Evolutionary conservation across 2,797 vertebrate species (phyloP), one percentile per base, ranked within the genome.

Genomic region (Melanotaenia trifasciata): DNA sequence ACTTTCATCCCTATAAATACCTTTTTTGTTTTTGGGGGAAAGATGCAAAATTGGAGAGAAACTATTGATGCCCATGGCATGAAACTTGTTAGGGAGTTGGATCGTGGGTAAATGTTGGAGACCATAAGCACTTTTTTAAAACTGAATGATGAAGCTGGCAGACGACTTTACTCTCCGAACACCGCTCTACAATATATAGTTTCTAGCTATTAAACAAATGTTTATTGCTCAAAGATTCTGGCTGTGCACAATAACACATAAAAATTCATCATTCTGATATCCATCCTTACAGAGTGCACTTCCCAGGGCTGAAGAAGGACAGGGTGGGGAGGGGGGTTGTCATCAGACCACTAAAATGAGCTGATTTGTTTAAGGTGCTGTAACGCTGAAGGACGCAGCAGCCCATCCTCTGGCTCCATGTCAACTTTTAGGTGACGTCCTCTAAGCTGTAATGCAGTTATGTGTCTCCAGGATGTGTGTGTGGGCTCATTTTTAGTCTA

Each of bases 381-480:
- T 61, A 64, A 70, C 7, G n/a, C 78, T 64, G 74, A 77, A 89
- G 86, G 89, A 84, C 78, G 3, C 36, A 0, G 2, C 64, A 22
- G 43, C 71, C 61, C 35, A 78, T 89, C 88, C 87, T 83, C 82
- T 88, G 85, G 86, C 81, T 73, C 73, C 64, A 68, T 43, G 79
- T 87, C 88, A 87, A 80, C 85, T 86, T 85, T 75, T 38, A 78
- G 81, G 77, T 78, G 80, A 80, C 13, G 76, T 80, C 79, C 81
- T 78, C 65, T 61, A 59, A 11, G 70, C 38, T 68, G 24, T 81
- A 88, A 87, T 83, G 79, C 64, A 18, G 82, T 86, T 89, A 86
- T 24, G 40, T 72, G 22, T 12, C 12, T 60, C 64, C 51, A 24
- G 56, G 56, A 54, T 32, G 67, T 28, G 63, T 58, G 13, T 53